phyloP scores from a whole-genome alignment of 2,113 vertebrate species.

The Aythya baeri region DNA sequence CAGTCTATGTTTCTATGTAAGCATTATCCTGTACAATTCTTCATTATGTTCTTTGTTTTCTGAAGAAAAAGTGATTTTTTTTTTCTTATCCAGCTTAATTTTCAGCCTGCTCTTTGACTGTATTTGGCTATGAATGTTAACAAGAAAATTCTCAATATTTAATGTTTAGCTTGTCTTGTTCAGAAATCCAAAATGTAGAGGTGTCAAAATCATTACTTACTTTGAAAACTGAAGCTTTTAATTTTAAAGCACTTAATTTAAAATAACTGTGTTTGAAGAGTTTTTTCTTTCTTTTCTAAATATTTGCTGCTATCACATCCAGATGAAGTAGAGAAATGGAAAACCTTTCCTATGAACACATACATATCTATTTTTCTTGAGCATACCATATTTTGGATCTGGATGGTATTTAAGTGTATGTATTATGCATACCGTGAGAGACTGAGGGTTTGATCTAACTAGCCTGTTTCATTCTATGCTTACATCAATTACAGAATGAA shows the following conservation, averaged over 20 bases:
- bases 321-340: background rate
- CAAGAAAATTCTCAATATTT: too few relatives aligned
- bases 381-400: background rate
- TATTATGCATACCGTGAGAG: background rate
- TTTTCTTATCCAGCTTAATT: background rate
- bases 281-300: background rate
- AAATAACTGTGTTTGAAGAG: background rate
- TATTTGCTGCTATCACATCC: background rate
- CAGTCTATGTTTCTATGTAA: background rate
- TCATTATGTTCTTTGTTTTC: background rate
- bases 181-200: background rate
- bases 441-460: background rate
- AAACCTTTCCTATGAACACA: background rate
- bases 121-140: background rate
- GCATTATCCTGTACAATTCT: background rate
- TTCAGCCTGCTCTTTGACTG: background rate
- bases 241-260: conserved; percentile 13
- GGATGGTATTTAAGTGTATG: background rate
- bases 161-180: background rate
- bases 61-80: background rate
- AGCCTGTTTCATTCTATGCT: background rate
- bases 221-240: conserved; percentile 13
- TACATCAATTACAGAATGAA: conserved; percentile 28
- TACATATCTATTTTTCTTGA: background rate
- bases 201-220: conserved; percentile 3